phyloP scores from a whole-genome alignment of 2,888 invertebrate genomes.

The Cerastis leucographa region DNA sequence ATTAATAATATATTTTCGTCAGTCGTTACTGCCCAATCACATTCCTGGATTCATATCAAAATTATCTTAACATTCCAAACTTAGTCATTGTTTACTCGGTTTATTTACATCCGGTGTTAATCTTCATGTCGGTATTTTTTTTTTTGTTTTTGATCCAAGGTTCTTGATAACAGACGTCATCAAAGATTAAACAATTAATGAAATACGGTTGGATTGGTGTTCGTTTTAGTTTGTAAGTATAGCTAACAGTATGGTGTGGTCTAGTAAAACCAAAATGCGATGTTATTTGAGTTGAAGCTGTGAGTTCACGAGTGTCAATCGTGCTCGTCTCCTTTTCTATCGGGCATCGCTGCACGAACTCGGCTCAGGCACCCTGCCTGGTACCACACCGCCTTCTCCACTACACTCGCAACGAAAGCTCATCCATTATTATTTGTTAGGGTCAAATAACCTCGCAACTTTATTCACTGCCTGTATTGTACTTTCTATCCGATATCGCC shows the following conservation, averaged over 20 bases:
- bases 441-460: slow-evolving; percentile 74
- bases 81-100: slow-evolving; percentile 37
- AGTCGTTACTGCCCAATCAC: slow-evolving; percentile 66
- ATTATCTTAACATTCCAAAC: slow-evolving; percentile 36
- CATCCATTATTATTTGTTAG: slow-evolving; percentile 78
- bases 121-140: slow-evolving; percentile 13
- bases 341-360: slow-evolving; percentile 85
- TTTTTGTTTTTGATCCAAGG: slow-evolving; percentile 27
- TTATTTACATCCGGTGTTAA: slow-evolving; percentile 43
- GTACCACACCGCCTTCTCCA: slow-evolving; percentile 51
- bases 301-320: slow-evolving; percentile 82
- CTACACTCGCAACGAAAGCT: slow-evolving; percentile 53
- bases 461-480: slow-evolving; percentile 72
- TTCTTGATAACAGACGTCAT: slow-evolving; percentile 14
- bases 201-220: slow-evolving; percentile 4
- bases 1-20: slow-evolving; percentile 71
- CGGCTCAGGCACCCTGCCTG: slow-evolving; percentile 64
- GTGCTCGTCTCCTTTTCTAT: slow-evolving; percentile 85
- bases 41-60: slow-evolving; percentile 45
- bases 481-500: slow-evolving; percentile 88
- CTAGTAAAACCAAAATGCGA: slow-evolving; percentile 73
- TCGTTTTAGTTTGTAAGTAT: slow-evolving; percentile 27
- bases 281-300: slow-evolving; percentile 77
- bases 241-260: slow-evolving; percentile 35
- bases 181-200: slow-evolving; percentile 27